These are phyloP conservation scores for Epinotia brunnichana DNA, from an alignment of 2,888 invertebrate genomes.

Conservation along the genomic window DNA sequence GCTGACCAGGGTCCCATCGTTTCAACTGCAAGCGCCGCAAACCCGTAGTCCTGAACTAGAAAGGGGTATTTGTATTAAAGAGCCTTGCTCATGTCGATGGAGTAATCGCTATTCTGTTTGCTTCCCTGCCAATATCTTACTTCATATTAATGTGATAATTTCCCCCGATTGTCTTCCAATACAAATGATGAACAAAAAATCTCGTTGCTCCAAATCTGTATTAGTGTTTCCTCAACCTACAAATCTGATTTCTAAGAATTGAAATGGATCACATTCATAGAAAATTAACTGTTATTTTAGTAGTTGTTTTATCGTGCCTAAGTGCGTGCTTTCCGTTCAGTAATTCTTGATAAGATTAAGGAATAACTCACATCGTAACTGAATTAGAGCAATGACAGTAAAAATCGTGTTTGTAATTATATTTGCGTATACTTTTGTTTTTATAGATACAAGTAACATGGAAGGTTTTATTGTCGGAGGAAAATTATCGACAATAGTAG, in stretches of 20 bases:
- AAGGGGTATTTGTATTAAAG: too few relatives aligned
- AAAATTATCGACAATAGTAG: conserved; percentile 41
- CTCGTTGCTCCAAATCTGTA: not conserved
- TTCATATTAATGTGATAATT: too few relatives aligned
- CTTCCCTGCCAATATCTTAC: too few relatives aligned
- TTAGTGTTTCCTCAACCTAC: not conserved
- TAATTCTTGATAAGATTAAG: not conserved
- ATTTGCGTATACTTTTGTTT: not conserved
- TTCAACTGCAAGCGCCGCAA: too few relatives aligned
- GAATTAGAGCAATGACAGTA: not conserved
- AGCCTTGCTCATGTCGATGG: too few relatives aligned
- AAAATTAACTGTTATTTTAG: not conserved
- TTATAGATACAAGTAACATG: conserved; percentile 36
- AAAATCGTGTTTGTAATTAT: not conserved
- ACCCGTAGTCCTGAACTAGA: too few relatives aligned
- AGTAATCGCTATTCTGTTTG: too few relatives aligned
- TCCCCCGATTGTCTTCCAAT: too few relatives aligned
- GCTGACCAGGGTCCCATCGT: too few relatives aligned
- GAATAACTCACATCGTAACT: not conserved
- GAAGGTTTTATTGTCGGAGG: conserved; percentile 50
- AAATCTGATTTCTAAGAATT: not conserved
- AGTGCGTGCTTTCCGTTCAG: not conserved
- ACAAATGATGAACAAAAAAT: too few relatives aligned
- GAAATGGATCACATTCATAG: not conserved
- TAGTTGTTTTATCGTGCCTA: not conserved